A percentile compares a stretch with the other conserved stretches of the same genome.
phyloP scores from a whole-genome alignment of 1,140 invertebrate species.

The Plectrocnemia conspersa region DNA sequence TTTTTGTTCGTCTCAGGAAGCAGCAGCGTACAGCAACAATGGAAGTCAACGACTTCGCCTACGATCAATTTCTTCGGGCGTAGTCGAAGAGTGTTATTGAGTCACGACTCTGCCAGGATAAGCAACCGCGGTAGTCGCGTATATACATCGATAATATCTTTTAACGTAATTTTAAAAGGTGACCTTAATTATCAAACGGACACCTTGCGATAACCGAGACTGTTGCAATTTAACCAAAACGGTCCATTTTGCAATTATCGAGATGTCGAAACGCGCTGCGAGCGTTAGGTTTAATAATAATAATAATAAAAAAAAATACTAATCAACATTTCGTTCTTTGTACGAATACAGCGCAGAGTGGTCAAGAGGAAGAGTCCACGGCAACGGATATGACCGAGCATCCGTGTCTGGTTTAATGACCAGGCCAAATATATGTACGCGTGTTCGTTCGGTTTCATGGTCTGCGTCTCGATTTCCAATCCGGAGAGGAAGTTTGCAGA shows the following conservation, averaged over 20 bases:
- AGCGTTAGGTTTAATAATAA: no score
- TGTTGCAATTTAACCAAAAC: conserved; percentile 27
- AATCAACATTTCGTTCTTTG: background rate
- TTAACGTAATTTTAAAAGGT: conserved; percentile 22
- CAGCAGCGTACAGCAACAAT: background rate
- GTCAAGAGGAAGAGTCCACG: background rate
- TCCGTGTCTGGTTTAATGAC: conserved; percentile 13
- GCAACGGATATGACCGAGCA: conserved; percentile 4
- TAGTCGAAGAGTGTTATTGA: background rate
- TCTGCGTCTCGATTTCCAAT: background rate
- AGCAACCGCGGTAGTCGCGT: no score
- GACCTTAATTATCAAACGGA: conserved; percentile 27
- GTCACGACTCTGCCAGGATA: no score
- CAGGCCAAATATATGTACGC: background rate
- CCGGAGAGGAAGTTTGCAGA: no score
- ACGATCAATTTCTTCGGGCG: background rate
- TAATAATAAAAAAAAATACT: no score
- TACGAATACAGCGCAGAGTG: no score
- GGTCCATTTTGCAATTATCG: conserved; percentile 25
- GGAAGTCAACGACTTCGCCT: conserved; percentile 14
- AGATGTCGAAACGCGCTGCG: no score
- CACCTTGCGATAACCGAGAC: conserved; percentile 13
- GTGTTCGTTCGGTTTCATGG: background rate
- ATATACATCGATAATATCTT: no score
- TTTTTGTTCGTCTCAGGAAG: no score